These are phyloP conservation scores for Cyrtorhinus lividipennis DNA, from an alignment of 1,140 invertebrate species.

Conservation along the genomic window DNA sequence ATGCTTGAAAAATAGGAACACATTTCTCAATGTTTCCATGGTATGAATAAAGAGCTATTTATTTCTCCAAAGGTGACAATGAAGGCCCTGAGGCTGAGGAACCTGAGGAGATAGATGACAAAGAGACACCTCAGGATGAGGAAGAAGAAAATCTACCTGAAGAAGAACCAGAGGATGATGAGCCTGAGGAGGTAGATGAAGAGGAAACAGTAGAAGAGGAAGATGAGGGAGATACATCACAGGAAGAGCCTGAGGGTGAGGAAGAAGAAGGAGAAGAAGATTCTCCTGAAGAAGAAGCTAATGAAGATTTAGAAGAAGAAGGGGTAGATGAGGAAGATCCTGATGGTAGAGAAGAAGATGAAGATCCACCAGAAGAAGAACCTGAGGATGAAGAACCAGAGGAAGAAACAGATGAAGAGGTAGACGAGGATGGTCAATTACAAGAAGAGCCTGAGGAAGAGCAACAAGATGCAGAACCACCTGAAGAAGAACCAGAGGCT, in stretches of 20 bases:
- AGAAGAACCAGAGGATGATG: conserved; percentile 20
- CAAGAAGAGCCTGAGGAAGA: not conserved
- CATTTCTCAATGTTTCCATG: too few species aligned
- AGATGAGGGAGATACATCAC: conserved; percentile 14
- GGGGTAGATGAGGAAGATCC: conserved; percentile 1
- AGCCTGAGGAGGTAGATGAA: not conserved
- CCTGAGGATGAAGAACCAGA: conserved; percentile 1
- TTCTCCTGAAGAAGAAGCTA: conserved; percentile 12
- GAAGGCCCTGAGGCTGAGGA: too few species aligned
- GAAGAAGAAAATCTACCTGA: conserved; percentile 25
- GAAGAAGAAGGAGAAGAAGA: conserved; percentile 29
- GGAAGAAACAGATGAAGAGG: conserved; percentile 10
- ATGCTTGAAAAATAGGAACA: too few species aligned
- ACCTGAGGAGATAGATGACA: too few species aligned
- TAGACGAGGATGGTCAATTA: not conserved
- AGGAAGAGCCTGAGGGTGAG: conserved; percentile 24
- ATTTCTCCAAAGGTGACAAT: too few species aligned
- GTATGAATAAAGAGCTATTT: too few species aligned
- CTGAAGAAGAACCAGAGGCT: not conserved
- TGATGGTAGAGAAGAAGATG: not conserved
- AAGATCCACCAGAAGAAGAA: conserved; percentile 1
- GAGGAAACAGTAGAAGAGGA: conserved; percentile 17
- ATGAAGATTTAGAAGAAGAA: conserved; percentile 40
- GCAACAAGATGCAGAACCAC: not conserved
- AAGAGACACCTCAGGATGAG: too few species aligned